Base-by-base conservation (phyloP, 2,113 vertebrate genomes). In the Typhlomys cinereus region DNA sequence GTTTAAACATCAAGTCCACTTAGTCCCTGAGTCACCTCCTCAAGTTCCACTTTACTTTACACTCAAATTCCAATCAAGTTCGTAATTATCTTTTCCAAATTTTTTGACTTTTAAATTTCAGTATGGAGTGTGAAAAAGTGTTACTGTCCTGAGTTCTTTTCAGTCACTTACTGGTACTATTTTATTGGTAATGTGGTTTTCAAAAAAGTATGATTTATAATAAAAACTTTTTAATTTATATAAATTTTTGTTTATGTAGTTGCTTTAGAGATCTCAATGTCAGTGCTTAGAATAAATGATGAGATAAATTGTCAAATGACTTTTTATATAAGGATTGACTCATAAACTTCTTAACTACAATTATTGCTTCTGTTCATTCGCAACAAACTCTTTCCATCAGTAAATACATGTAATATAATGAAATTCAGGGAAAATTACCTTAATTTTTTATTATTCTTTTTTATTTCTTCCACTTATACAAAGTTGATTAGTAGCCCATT, bases 161-260 rank as follows among this genome's bases (percentile, higher is more conserved):
- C 2, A 11, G 13, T 62, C 59, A 7, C 25, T 67, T 34, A 0
- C 0, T 29, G 34, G 1, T 62, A 4, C 21, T 2, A n/a, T n/a
- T n/a, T 1, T 36, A 1, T 44, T 2, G 23, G 3, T 13, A 41
- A 59, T 17, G 23, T 20, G 31, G 17, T 5, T 25, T 34, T 81
- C 31, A 70, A 21, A 0, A 2, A 59, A 88, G 20, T 11, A 9
- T 9, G 44, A 83, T 8, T 62, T 1, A 80, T 67, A 27, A 48
- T 82, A 46, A 71, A 76, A 81, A 20, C 31, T 17, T 44, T 71
- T 27, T n/a, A n/a, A n/a, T n/a, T n/a, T n/a, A n/a, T n/a, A n/a
- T n/a, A 76, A 81, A 20, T n/a, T 17, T 44, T 71, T 27, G 15
- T 78, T 36, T 62, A 69, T 41, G 11, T n/a, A 39, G 9, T 67